phyloP scores from a whole-genome alignment of 2,113 vertebrate genomes.

The Bufo bufo region DNA sequence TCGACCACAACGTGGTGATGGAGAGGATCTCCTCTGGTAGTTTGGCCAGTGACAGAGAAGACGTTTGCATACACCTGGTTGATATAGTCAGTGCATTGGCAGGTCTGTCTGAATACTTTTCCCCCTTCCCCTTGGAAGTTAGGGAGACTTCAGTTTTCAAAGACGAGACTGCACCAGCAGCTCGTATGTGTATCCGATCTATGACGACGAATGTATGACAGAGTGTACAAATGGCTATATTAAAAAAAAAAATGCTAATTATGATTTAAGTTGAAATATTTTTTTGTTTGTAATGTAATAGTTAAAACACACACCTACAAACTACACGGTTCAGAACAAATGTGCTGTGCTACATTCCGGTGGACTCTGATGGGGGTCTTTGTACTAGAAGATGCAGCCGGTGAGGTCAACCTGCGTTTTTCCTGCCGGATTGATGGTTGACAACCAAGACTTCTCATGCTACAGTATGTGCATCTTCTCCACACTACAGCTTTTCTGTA shows the following conservation, averaged over 20 bases:
- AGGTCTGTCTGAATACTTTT: constrained; percentile 57
- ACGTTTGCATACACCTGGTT: constrained; percentile 36
- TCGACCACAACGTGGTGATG: constrained; percentile 9
- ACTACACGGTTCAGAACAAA: constrained; percentile 79
- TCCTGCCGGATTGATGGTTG: neutral
- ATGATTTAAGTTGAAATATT: constrained; percentile 47
- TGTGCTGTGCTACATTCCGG: constrained; percentile 77
- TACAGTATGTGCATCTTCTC: constrained; percentile 38
- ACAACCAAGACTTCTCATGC: constrained; percentile 60
- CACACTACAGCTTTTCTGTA: constrained; percentile 9
- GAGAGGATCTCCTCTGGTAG: constrained; percentile 15
- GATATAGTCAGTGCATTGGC: constrained; percentile 51
- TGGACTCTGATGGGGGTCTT: constrained; percentile 67
- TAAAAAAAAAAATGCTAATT: neutral
- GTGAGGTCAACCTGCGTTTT: constrained; percentile 15
- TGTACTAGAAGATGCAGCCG: constrained; percentile 71
- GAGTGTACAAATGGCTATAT: constrained; percentile 73
- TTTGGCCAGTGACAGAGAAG: constrained; percentile 39
- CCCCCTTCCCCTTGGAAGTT: constrained; percentile 67
- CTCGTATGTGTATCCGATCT: constrained; percentile 71
- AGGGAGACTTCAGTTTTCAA: constrained; percentile 65
- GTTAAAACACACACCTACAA: constrained; percentile 76
- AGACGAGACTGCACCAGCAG: constrained; percentile 70
- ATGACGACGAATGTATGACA: constrained; percentile 71
- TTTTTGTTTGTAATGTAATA: constrained; percentile 58